Evolutionary conservation across 2,113 vertebrate genomes (phyloP).

Genomic region (Chionis minor): DNA sequence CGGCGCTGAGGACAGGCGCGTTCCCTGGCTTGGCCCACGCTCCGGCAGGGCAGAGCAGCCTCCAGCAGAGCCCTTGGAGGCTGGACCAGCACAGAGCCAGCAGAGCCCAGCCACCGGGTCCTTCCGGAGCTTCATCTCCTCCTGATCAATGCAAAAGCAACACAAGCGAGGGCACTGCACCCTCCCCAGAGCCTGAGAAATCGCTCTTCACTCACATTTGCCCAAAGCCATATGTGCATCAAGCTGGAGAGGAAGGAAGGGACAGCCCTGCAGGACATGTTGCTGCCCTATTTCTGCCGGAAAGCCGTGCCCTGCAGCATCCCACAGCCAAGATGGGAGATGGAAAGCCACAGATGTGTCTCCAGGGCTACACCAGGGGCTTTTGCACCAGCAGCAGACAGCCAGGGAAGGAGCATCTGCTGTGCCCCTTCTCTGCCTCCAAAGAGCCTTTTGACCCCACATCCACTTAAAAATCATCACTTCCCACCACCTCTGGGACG

Average conservation of each 20-base stretch:
- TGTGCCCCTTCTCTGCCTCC: background rate
- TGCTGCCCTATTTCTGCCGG: background rate
- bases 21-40: too few relatives aligned
- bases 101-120: background rate
- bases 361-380: background rate
- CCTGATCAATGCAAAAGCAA: background rate
- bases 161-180: background rate
- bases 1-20: too few relatives aligned
- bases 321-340: background rate
- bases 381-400: background rate
- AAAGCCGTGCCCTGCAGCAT: background rate
- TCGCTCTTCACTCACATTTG: background rate
- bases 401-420: background rate
- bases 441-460: background rate
- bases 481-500: background rate
- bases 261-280: background rate
- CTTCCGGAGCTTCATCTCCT: background rate
- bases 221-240: background rate
- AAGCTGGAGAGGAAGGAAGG: background rate
- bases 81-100: background rate
- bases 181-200: background rate
- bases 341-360: background rate
- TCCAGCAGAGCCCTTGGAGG: too few relatives aligned
- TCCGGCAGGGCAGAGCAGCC: too few relatives aligned
- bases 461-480: background rate